Evolutionary conservation across 2,797 vertebrate species (phyloP).

Genomic region (Tolypeutes matacus): DNA sequence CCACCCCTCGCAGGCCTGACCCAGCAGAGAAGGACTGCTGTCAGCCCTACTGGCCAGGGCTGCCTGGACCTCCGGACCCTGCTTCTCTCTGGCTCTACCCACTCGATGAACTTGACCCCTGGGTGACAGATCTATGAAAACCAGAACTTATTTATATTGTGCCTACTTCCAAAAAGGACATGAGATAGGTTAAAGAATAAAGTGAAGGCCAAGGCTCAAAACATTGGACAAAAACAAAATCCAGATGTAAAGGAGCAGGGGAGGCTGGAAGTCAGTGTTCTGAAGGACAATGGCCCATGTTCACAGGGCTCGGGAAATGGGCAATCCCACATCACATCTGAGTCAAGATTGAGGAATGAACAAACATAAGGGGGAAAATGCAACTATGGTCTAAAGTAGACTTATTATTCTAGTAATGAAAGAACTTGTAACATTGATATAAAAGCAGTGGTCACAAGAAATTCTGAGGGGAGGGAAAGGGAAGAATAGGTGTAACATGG

Average conservation of each 20-base stretch:
- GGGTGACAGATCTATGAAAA: neutral
- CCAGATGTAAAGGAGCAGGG: neutral
- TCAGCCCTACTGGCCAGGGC: neutral
- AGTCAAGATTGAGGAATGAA: no score
- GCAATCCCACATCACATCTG: accelerated
- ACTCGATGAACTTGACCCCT: neutral
- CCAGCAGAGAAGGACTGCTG: neutral
- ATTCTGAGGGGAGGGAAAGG: no score
- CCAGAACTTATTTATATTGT: neutral
- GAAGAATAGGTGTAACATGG: no score
- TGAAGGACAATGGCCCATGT: neutral
- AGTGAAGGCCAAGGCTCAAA: neutral
- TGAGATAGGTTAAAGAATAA: neutral
- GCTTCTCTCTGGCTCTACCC: neutral
- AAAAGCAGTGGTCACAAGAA: no score
- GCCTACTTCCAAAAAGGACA: neutral
- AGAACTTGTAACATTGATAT: no score
- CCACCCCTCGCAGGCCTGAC: neutral
- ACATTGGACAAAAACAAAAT: neutral
- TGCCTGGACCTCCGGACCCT: neutral
- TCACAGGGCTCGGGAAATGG: neutral
- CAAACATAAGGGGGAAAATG: no score
- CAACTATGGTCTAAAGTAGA: no score
- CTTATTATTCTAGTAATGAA: no score
- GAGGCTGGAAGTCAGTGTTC: neutral